Percentiles rank a stretch among this genome's conserved stretches.
Conservation (phyloP, 2,797 vertebrate species). For the Gymnodraco acuticeps region DNA sequence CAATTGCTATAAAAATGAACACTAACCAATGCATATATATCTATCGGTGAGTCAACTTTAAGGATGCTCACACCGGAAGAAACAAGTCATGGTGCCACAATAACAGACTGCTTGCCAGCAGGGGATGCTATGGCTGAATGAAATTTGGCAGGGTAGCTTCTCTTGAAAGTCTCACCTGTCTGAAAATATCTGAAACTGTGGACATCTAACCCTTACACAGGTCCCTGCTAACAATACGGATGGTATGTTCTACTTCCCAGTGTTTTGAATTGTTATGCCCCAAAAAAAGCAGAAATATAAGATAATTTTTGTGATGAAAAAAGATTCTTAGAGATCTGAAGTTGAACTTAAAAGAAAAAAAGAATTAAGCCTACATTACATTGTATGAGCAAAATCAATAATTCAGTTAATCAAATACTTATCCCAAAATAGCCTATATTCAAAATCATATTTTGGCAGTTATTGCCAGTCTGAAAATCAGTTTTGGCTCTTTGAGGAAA, state of each 20-base stretch:
- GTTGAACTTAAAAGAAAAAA: too few relatives aligned
- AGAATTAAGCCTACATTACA: neutral
- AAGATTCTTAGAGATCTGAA: neutral
- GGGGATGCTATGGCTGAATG: slow-evolving; percentile 13
- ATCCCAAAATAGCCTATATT: neutral
- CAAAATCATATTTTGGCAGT: neutral
- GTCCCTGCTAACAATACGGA: neutral
- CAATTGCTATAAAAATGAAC: neutral
- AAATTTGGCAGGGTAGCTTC: slow-evolving; percentile 20
- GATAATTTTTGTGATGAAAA: neutral
- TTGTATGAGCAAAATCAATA: neutral
- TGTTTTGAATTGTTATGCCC: neutral
- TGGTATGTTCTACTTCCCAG: neutral
- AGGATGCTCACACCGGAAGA: neutral
- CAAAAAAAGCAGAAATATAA: neutral
- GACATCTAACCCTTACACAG: neutral
- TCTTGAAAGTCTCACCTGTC: slow-evolving; percentile 9
- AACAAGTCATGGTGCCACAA: neutral
- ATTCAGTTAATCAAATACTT: neutral
- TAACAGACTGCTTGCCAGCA: slow-evolving; percentile 36
- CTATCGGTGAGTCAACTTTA: slow-evolving; percentile 10
- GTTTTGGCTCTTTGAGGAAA: neutral
- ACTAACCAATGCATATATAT: neutral
- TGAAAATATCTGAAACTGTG: slow-evolving; percentile 17
- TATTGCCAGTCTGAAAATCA: neutral